Evolutionary conservation across 2,113 vertebrate genomes (phyloP), one percentile per base, ranked within the genome.

Genomic region (Dryoscopus gambensis): DNA sequence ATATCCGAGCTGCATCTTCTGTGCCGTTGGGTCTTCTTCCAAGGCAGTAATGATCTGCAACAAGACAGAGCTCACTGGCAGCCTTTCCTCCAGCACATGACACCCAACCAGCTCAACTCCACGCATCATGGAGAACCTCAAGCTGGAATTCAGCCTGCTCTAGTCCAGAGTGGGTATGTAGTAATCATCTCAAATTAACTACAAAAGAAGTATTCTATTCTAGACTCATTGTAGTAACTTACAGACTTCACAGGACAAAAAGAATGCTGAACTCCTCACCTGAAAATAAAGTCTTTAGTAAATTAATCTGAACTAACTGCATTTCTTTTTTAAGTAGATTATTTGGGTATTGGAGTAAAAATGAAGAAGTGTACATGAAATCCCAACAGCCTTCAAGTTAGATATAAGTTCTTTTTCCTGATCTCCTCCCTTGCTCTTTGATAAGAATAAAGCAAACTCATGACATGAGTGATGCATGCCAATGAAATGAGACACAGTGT

Each of bases 1-100:
- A 84, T 99, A 99, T 44, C 99, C 99, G 1, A 99, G 98, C 98
- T 99, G 99, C 99, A 99, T 99, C 97, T 99, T 99, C 98, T 99
- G 99, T 52, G 99, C 99, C 0, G 98, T 99, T 65, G 98, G 93
- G 95, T 99, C 99, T 97, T 99, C 99, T 97, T 99, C 99, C 97
- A 99, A 97, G 33, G 99, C 99, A 4, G 99, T 99, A 84, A 99
- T 99, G 97, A 99, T 99, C 99, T 99, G 98, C 83, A 97, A 97
- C 1, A 4, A 97, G 79, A 97, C 27, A 80, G 84, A 96, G 87
- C 44, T 91, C 33, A 74, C 55, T 79, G 83, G 42, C 37, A 55
- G 37, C 47, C 62, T 19, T 49, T 71, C 85, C 85, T 84, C 59
- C 63, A 74, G 91, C 71, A 74, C 63, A 25, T 2, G 4, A 18